Evolutionary conservation across 2,888 invertebrate genomes (phyloP), one percentile per base, ranked within the genome.

Genomic region (Heteromyza rotundicornis): DNA sequence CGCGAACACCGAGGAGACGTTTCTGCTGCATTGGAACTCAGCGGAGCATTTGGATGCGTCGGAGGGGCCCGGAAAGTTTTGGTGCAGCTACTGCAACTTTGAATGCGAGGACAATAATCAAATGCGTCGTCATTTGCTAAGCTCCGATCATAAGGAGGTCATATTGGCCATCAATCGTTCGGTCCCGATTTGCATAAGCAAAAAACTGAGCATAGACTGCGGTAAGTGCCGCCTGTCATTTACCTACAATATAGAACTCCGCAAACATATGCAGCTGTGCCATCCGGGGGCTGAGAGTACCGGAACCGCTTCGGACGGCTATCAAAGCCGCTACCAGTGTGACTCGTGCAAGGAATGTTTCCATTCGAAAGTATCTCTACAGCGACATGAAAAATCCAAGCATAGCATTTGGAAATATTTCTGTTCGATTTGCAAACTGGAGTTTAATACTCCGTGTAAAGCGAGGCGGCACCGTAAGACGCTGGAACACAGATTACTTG

Each of bases 91-190:
- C 68, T 94, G 94, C 74, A 89, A 90, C 75, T 89, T 87, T 67
- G 88, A 89, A 77, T 88, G 89, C 70, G 85, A 85, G 12, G 84
- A 86, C 35, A 88, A 88, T 54, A 84, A 86, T 55, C 84, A 85
- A 60, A 92, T 94, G 91, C 84, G 88, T 19, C 78, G 85, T 12
- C 94, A 94, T 76, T 81, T 94, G 69, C 79, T 87, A 2, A 86
- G 90, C 17, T 77, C 84, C 5, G 87, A 88, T 40, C 94, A 94
- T 78, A 86, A 86, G 49, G 92, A 92, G 78, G 89, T 92, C 0
- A 86, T 92, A 0, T 85, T 89, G 2, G 90, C 89, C 16, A 89
- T 94, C 66, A 92, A 92, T 76, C 86, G 91, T 71, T 92, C 92
- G 0, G 90, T 93, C 75, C 93, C 94, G 1, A 90, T 93, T 54